Evolutionary conservation across 2,113 vertebrate species (phyloP), one percentile per base, ranked within the genome.

Genomic region (Prionailurus viverrinus): DNA sequence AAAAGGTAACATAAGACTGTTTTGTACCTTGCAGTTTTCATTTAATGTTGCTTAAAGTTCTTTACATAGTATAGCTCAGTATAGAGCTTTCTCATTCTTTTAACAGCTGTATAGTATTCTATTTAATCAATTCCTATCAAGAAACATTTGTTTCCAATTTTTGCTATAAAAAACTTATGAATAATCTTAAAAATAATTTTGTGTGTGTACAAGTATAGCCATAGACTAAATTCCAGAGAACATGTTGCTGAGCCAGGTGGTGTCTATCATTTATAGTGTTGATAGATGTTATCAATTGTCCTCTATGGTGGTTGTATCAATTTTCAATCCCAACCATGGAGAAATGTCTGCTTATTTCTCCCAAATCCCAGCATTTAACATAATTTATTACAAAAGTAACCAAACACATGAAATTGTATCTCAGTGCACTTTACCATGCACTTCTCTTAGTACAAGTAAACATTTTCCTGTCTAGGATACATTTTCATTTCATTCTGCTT

Each of bases 341-440:
- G 78, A 1, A 51, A 16, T 53, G 16, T 76, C 53, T 96, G 55
- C 3, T 65, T 45, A 63, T 79, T 92, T 36, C 39, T 12, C 9
- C 19, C 21, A 80, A 23, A 55, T 89, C 48, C 41, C 51, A 86
- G 15, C 6, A 45, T 53, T 66, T 82, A 91, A 81, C 76, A 96
- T 3, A 73, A 23, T 76, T 16, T 53, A 86, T 86, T 63, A 87
- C 13, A 96, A 79, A 97, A 96, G 85, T 94, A 97, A 80, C 4
- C 55, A 10, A 73, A 33, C 23, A 84, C 31, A 68, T 69, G 16
- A 97, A 89, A 68, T 8, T 61, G 5, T 76, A 90, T 71, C 29
- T 93, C 51, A 68, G 41, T 61, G 39, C 73, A 61, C 27, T 85
- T 68, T 84, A 94, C n/a, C 90, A 81, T 71, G 15, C 2, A 89